Evolutionary conservation across 2,113 vertebrate species (phyloP), one percentile per base, ranked within the genome.

Genomic region (Rhombomys opimus): DNA sequence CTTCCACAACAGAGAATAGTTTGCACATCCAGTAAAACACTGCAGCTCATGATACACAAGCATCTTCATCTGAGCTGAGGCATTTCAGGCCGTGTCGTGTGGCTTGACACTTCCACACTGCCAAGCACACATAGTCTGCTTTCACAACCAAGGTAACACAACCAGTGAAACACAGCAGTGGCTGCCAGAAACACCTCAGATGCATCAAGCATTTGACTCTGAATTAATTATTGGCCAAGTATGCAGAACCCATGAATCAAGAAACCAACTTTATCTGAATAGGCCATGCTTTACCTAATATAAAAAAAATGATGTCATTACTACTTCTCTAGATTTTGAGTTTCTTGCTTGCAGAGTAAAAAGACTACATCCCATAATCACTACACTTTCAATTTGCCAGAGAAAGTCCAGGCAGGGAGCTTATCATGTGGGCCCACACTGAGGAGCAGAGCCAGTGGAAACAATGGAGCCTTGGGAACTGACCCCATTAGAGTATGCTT

Each of bases 301-400:
- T 67, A 68, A 89, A 90, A 35, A n/a, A 73, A 38, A 89, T 91
- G 41, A 93, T n/a, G 30, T 27, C 35, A 77, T 77, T 18, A 57
- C 18, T 76, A 35, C 7, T 70, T 86, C 90, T 52, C 70, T 57
- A 22, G 41, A 7, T 12, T 46, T 52, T 15, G 5, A 91, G 63
- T 81, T 95, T 81, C 50, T 87, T 61, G 76, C 81, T 35, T 92
- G 7, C 46, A 65, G 87, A 73, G 17, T 77, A 50, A 89, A 89
- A 92, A 3, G 14, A 20, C 82, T 73, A 17, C 20, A 78, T 25
- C 2, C 2, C 13, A 87, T 75, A 86, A 91, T 75, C 25, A 73
- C 72, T 93, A 25, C 77, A 76, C 23, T 87, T 27, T 68, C 25
- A 13, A 32, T 87, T 68, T 68, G 17, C 70, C 72, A 52, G 86